Evolutionary conservation across 1,140 invertebrate genomes (phyloP), one percentile per base, ranked within the genome.

Genomic region (Triops cancriformis): DNA sequence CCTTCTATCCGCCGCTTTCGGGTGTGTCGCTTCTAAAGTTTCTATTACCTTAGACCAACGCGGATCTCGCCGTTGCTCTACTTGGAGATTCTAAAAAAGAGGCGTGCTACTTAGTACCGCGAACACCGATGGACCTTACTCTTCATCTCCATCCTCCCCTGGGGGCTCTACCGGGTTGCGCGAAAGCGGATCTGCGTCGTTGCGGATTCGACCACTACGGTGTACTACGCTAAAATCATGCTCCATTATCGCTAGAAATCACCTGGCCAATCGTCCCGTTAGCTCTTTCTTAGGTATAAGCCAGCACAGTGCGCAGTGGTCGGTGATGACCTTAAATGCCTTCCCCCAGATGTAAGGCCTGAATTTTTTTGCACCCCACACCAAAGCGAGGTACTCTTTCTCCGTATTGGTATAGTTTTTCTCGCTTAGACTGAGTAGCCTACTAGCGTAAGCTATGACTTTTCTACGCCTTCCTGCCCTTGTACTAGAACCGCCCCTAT

Each of bases 361-460:
- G 77, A 88, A 88, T 43, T 87, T 82, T 74, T 85, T 79, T 1
- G 88, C 80, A 0, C 83, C 83, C 83, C 83, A 83, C 7, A 88
- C 81, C 9, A 89, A 84, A 1, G 86, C 87, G 23, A 89, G 79
- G 73, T 86, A 81, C 84, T 89, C 87, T 79, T 85, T 80, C 80
- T 88, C 86, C 0, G 84, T 85, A 10, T 81, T 81, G 2, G 79
- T 80, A 78, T 86, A 88, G 28, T 87, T 86, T 72, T 76, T 77
- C 81, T 89, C 87, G 1, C 84, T 79, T 0, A 73, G 37, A 9
- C 77, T 82, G 4, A 88, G 76, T 3, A 82, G 79, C 12, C 85
- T 79, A 79, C 85, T 85, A 14, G 85, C 85, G 79, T 87, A 86
- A 0, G 82, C 81, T 5, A 87, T 82, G 1, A 83, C 83, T 42